Conservation (phyloP, 2,797 vertebrate genomes). For the Coluber constrictor region DNA sequence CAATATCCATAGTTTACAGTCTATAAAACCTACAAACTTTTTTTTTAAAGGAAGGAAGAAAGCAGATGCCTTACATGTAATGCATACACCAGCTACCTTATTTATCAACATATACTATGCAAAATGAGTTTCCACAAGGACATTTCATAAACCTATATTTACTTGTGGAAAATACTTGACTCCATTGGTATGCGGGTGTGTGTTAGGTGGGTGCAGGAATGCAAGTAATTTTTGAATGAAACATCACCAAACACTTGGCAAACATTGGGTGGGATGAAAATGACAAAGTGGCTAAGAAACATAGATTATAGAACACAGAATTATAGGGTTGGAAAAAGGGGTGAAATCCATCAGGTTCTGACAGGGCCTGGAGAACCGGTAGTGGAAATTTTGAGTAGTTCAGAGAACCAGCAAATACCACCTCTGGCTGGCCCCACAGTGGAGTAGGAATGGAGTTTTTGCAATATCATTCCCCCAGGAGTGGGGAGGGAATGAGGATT, state of each 20-base stretch:
- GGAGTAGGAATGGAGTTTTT: no score
- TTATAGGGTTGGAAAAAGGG: no score
- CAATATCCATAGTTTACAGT: constrained; percentile 75
- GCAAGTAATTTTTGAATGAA: constrained; percentile 8
- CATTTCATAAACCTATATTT: constrained; percentile 67
- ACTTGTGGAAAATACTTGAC: constrained; percentile 46
- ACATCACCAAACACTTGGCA: not conserved
- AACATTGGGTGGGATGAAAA: not conserved
- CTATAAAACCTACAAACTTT: constrained; percentile 70
- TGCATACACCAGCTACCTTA: constrained; percentile 64
- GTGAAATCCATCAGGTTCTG: no score
- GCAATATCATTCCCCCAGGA: no score
- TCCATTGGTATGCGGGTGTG: constrained; percentile 16
- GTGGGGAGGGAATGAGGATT: no score
- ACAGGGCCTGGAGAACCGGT: no score
- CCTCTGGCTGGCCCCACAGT: no score
- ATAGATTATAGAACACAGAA: no score
- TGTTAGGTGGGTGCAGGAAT: not conserved
- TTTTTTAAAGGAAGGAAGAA: constrained; percentile 46
- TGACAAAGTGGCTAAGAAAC: not conserved
- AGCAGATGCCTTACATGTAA: constrained; percentile 61
- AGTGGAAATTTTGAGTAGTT: no score
- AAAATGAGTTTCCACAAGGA: constrained; percentile 65
- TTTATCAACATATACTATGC: constrained; percentile 69
- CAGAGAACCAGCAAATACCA: no score